Evolutionary conservation across 2,113 vertebrate species (phyloP), one percentile per base, ranked within the genome.

Genomic region (Sinocyclocheilus grahami): DNA sequence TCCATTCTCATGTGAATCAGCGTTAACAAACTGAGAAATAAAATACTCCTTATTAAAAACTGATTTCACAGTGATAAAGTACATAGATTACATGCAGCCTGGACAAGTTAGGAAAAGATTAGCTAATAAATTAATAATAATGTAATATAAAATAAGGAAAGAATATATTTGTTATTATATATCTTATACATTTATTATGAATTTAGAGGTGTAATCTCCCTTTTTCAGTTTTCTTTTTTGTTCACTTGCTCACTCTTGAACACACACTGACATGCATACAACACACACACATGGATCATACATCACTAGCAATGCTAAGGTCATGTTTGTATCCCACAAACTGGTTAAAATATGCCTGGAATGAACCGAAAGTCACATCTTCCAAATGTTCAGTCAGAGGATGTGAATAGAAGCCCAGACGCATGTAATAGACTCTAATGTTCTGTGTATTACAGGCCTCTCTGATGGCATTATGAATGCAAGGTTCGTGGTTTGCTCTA

Each of bases 391-490:
- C 37, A 42, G 5, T 46, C 11, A 76, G 22, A 48, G 74, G 42
- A 76, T 76, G 42, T n/a, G n/a, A 46, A 51, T 51, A 76, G 6
- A n/a, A 76, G 42, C 74, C 12, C 11, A 27, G 72, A 63, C 58
- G 65, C 33, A 27, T 42, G 80, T 71, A 82, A 82, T 82, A 82
- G 24, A 51, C 16, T 46, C 24, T 51, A 71, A 71, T 75, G 55
- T 55, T n/a, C n/a, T 51, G 8, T 27, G 60, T 75, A 9, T 81
- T 51, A 39, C 33, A n/a, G 79, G 24, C 80, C 39, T 78, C 67
- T 72, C 67, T 37, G 65, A 75, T 71, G 46, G 63, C 80, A 82
- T 82, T 82, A 71, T 71, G 63, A 82, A 82, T 82, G 80, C 80
- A 82, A 82, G 63, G 46, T 86, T 48, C 67, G 37, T 81, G 77